Evolutionary conservation across 2,888 invertebrate genomes (phyloP).

Genomic region (Agrotis exclamationis): DNA sequence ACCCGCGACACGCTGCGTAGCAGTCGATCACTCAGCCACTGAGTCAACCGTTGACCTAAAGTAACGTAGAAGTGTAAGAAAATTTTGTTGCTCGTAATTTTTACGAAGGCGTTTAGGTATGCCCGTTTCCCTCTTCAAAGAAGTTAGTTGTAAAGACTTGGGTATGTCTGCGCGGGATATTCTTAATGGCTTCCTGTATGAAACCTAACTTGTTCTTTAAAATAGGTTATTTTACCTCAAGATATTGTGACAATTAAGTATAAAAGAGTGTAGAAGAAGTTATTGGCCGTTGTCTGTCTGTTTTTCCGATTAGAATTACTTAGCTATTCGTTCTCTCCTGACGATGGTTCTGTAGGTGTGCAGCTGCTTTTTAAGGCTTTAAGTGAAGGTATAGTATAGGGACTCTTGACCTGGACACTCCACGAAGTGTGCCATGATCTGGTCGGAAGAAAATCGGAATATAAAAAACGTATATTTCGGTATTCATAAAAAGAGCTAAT

Average conservation of each 20-base stretch:
- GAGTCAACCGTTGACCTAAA: no score
- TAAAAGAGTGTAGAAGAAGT: neutral
- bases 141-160: neutral
- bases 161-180: neutral
- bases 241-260: neutral
- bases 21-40: no score
- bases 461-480: no score
- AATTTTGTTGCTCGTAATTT: conserved; percentile 18
- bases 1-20: no score
- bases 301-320: neutral
- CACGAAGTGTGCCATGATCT: no score
- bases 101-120: conserved; percentile 21
- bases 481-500: neutral
- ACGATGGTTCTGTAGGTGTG: neutral
- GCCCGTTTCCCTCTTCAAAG: neutral
- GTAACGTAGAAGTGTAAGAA: neutral
- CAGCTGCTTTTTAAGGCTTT: no score
- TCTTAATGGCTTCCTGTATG: neutral
- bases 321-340: no score
- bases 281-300: neutral
- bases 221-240: neutral
- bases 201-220: neutral
- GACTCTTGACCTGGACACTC: no score
- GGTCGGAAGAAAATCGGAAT: no score
- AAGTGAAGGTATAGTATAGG: no score